Conservation (phyloP, 2,113 vertebrate genomes). For the Lepidothrix coronata region DNA sequence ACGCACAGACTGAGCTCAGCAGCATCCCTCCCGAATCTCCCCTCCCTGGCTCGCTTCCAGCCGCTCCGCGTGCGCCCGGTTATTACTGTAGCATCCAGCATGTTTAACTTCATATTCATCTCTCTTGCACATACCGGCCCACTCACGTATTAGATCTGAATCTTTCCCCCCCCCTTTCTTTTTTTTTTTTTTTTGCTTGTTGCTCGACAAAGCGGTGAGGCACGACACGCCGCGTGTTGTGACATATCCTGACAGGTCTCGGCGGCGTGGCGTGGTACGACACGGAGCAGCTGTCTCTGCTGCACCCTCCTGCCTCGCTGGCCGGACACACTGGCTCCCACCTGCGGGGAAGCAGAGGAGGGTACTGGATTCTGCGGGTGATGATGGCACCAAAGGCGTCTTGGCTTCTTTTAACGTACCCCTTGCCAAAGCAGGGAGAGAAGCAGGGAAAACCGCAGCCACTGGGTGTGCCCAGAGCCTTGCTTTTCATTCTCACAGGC, state of each 20-base stretch:
- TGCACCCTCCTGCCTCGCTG: rapidly evolving
- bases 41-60: constrained; percentile 16
- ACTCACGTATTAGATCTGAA: constrained; percentile 40
- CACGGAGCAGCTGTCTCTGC: not conserved
- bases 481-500: not conserved
- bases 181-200: not conserved
- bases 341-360: rapidly evolving
- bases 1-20: not conserved
- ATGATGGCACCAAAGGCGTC: not conserved
- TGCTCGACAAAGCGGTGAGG: not conserved
- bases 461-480: not conserved
- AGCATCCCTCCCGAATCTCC: not conserved
- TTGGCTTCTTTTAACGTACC: not conserved
- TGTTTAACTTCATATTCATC: constrained; percentile 54
- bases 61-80: not conserved
- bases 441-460: not conserved
- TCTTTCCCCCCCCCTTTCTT: not conserved
- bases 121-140: constrained; percentile 33
- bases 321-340: rapidly evolving
- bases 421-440: not conserved
- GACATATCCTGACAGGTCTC: constrained; percentile 12
- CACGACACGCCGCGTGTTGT: constrained; percentile 1
- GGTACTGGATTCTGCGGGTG: rapidly evolving
- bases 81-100: constrained; percentile 34
- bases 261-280: rapidly evolving